These are phyloP conservation scores for Microchrysa polita DNA, from an alignment of 2,888 invertebrate genomes.

Conservation along the genomic window DNA sequence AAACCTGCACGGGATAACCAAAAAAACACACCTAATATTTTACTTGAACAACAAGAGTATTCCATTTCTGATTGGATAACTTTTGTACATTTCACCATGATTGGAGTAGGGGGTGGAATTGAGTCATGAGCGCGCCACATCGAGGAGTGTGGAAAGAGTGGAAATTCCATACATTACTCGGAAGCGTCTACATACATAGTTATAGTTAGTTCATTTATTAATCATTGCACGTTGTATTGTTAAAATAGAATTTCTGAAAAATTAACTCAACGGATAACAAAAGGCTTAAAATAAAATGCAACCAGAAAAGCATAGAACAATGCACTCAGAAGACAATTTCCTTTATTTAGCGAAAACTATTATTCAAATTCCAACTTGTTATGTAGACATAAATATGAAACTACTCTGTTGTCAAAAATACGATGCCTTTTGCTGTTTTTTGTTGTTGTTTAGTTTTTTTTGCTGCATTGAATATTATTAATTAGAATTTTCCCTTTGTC, in stretches of 20 bases:
- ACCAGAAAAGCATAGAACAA: too few species aligned
- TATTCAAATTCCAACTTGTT: too few species aligned
- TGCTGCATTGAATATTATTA: conserved; percentile 25
- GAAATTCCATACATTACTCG: background rate
- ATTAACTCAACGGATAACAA: too few species aligned
- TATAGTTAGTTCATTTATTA: too few species aligned
- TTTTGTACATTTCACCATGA: conserved; percentile 46
- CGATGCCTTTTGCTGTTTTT: background rate
- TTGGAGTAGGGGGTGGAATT: conserved; percentile 32
- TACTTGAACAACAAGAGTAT: conserved; percentile 49
- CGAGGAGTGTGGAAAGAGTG: conserved; percentile 20
- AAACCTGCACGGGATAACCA: too few species aligned
- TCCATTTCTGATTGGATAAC: conserved; percentile 52
- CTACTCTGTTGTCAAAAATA: background rate
- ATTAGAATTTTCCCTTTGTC: conserved; percentile 28
- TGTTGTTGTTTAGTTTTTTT: background rate
- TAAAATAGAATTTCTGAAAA: too few species aligned
- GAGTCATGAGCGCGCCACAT: background rate
- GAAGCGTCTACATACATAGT: too few species aligned
- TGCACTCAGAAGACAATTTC: background rate
- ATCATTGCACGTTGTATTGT: too few species aligned
- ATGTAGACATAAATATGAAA: too few species aligned
- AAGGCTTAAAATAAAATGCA: too few species aligned
- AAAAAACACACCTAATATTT: too few species aligned
- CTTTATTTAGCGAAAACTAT: background rate